Evolutionary conservation across 2,113 vertebrate species (phyloP).

Genomic region (Stercorarius parasiticus): DNA sequence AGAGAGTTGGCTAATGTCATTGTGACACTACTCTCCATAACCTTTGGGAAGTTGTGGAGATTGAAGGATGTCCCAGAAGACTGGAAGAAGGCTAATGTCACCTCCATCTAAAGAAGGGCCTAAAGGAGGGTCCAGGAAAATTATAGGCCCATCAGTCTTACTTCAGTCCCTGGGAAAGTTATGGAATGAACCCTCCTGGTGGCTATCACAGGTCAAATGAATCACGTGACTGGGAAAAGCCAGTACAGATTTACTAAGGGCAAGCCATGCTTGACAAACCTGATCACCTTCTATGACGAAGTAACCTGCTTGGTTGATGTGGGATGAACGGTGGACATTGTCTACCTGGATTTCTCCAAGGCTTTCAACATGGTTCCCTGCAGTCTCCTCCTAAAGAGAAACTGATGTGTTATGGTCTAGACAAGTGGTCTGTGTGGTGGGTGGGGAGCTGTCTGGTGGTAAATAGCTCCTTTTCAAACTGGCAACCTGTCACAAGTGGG

Average conservation of each 20-base stretch:
- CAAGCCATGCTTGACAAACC: neutral
- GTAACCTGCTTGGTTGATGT: neutral
- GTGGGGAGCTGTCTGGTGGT: neutral
- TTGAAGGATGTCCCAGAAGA: neutral
- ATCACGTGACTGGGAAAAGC: neutral
- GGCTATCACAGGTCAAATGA: neutral
- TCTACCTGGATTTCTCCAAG: neutral
- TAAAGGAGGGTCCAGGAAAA: neutral
- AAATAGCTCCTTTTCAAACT: neutral
- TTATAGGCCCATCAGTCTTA: neutral
- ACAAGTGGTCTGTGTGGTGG: neutral
- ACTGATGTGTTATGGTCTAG: neutral
- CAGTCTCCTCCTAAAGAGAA: neutral
- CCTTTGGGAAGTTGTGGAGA: no score
- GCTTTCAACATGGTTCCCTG: neutral
- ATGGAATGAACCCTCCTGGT: neutral
- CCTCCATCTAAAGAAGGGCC: neutral
- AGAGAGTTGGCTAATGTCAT: no score
- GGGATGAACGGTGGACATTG: neutral
- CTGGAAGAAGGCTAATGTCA: neutral
- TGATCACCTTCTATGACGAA: neutral
- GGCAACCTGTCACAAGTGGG: neutral
- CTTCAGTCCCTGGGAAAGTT: neutral
- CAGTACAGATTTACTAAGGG: neutral
- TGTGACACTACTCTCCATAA: no score